Evolutionary conservation across 1,140 invertebrate species (phyloP).

Genomic region (Globodera rostochiensis): DNA sequence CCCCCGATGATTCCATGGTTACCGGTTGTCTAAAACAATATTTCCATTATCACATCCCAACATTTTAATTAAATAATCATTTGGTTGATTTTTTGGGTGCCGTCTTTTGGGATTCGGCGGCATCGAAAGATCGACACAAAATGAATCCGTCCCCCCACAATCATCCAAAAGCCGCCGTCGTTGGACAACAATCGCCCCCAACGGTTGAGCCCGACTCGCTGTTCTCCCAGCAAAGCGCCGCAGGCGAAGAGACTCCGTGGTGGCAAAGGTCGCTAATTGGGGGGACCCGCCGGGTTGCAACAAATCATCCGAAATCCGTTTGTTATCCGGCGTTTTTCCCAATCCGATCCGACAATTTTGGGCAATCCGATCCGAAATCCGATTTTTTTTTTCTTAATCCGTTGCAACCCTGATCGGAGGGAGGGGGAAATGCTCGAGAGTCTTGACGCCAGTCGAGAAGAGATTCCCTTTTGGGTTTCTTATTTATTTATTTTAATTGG

Average conservation of each 20-base stretch:
- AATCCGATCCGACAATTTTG: neutral
- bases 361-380: neutral
- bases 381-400: slow-evolving; percentile 1
- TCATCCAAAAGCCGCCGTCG: neutral
- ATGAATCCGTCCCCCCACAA: neutral
- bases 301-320: too few relatives aligned
- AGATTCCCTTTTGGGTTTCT: too few relatives aligned
- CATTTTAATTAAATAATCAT: too few relatives aligned
- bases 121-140: neutral
- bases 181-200: neutral
- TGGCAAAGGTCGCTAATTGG: slow-evolving; percentile 46
- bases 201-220: slow-evolving; percentile 30
- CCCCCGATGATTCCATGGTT: neutral
- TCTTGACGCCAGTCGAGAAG: too few relatives aligned
- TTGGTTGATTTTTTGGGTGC: too few relatives aligned
- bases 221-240: slow-evolving; percentile 31
- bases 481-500: too few relatives aligned
- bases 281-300: neutral
- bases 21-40: neutral
- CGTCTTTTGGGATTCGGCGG: too few relatives aligned
- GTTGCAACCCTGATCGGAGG: too few relatives aligned
- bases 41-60: too few relatives aligned
- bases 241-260: slow-evolving; percentile 38
- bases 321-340: slow-evolving; percentile 2
- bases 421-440: neutral